Base-by-base conservation (phyloP, 2,797 vertebrate species). In the Rhinella marina region DNA sequence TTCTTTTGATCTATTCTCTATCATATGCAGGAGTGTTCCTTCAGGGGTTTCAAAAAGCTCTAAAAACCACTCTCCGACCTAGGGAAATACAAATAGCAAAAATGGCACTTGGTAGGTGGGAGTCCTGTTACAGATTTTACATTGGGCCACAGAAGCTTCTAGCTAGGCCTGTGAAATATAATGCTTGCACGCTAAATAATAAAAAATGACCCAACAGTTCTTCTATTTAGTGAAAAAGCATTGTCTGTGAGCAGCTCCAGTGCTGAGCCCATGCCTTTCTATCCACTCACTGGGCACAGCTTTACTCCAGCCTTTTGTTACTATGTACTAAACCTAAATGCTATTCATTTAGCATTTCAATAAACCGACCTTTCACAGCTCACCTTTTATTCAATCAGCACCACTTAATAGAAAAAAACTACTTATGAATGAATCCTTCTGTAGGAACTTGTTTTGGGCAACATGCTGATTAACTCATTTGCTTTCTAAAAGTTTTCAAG, bases 401-500 rank as follows among this genome's bases (percentile, higher is more conserved):
- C 57, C 25, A 56, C 50, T 79, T 91, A 88, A 72, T 81, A 72
- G 75, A 88, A 88, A 85, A 90, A 75, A 41, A 89, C 68, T 85
- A 90, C 91, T 92, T 91, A 91, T 27, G 48, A 82, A 86, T 50
- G 54, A 2, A 16, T 80, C 90, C 88, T 91, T 87, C 82, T 84
- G 89, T 87, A 89, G 82, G 86, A 90, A 92, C 91, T 91, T 91
- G 50, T 85, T 84, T 0, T 78, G 79, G 86, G 89, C 90, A 92
- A 90, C 87, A 91, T 89, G 84, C 59, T 91, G 90, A 90, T 91
- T 91, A 87, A 90, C 84, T 88, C 76, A 88, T 84, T 88, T 80
- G 81, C 64, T 72, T 78, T 68, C 80, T 70, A 84, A 84, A 79
- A 62, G 23, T 59, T 80, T 16, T n/a, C n/a, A 61, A 19, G 23